These are phyloP conservation scores for Lepus timidus DNA, from an alignment of 2,113 vertebrate genomes.

Conservation along the genomic window DNA sequence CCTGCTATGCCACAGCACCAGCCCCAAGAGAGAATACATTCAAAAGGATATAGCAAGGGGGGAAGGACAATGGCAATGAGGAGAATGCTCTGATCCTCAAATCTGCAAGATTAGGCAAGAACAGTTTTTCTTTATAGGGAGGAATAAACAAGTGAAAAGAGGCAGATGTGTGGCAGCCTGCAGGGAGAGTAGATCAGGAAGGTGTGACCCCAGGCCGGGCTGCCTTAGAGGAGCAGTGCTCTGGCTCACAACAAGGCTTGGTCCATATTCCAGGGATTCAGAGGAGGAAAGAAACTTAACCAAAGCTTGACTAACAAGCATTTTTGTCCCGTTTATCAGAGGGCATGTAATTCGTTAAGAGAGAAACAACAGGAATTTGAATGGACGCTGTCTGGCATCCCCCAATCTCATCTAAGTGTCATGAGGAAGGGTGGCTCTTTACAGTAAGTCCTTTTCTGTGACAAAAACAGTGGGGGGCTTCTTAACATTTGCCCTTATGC, in stretches of 20 bases:
- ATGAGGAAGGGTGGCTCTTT: neutral
- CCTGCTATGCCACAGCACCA: too few species aligned
- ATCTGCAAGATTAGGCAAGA: neutral
- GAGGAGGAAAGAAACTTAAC: neutral
- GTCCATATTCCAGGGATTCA: neutral
- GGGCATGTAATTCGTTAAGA: neutral
- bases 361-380: neutral
- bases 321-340: neutral
- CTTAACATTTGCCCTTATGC: neutral
- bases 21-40: neutral
- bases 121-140: neutral
- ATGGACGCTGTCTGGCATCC: neutral
- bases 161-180: neutral
- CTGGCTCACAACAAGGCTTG: neutral
- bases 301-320: neutral
- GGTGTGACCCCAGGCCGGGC: neutral
- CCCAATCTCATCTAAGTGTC: neutral
- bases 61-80: neutral
- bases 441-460: neutral
- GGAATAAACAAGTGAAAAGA: neutral
- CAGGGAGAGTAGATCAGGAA: neutral
- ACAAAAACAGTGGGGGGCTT: neutral
- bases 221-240: neutral
- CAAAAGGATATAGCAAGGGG: neutral
- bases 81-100: neutral